A percentile compares a stretch with the other conserved stretches of the same genome.
Conservation (phyloP, 2,113 vertebrate species). For the Leptobrachium leishanense region DNA sequence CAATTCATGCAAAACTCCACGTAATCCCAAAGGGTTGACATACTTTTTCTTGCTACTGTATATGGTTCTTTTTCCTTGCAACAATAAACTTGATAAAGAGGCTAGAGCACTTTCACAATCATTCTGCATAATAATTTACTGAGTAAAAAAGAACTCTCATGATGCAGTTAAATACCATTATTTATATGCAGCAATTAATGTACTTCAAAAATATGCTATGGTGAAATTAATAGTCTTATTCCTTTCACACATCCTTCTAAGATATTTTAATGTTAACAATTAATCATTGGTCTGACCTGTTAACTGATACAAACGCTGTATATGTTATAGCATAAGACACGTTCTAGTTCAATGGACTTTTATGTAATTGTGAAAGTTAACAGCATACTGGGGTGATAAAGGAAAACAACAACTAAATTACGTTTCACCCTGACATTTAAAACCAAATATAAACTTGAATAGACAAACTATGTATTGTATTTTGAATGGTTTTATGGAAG, state of each 20-base stretch:
- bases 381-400: background rate
- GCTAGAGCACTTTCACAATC: background rate
- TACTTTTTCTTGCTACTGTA: background rate
- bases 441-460: background rate
- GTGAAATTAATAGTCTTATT: background rate
- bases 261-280: background rate
- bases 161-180: background rate
- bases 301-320: background rate
- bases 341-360: background rate
- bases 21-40: too few relatives aligned
- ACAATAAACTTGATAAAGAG: constrained; percentile 20
- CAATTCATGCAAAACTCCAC: too few relatives aligned
- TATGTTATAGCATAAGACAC: background rate
- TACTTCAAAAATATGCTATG: background rate
- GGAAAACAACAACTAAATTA: background rate
- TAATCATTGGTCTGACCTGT: background rate
- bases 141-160: background rate
- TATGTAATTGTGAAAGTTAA: background rate
- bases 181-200: background rate
- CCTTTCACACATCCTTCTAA: background rate
- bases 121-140: background rate
- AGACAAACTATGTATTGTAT: too few relatives aligned
- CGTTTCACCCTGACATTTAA: background rate
- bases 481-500: too few relatives aligned
- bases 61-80: background rate